Evolutionary conservation across 2,888 invertebrate species (phyloP).

Genomic region (Polietes domitor): DNA sequence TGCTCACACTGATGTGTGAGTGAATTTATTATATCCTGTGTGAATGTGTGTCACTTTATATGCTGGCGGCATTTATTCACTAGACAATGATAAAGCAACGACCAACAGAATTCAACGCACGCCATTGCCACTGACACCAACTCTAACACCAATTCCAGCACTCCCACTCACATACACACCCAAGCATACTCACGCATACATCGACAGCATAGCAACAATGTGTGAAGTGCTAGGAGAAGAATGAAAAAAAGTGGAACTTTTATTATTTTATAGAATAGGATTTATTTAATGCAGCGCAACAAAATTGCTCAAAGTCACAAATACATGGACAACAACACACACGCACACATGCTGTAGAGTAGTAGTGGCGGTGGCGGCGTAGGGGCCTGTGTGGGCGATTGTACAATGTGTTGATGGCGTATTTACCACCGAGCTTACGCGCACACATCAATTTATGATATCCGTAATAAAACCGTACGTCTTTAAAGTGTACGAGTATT

Average conservation of each 20-base stretch:
- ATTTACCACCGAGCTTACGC: conserved; percentile 43
- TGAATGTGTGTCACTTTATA: conserved; percentile 39
- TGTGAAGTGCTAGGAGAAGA: conserved; percentile 4
- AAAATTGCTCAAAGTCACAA: conserved; percentile 42
- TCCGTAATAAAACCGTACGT: conserved; percentile 56
- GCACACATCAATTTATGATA: conserved; percentile 54
- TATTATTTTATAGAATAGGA: conserved; percentile 27
- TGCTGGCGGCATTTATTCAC: conserved; percentile 49
- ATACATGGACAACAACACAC: conserved; percentile 15
- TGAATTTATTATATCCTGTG: background rate
- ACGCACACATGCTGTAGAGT: background rate
- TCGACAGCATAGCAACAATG: conserved; percentile 28
- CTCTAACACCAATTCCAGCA: conserved; percentile 9
- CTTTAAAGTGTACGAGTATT: conserved; percentile 29
- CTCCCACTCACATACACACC: background rate
- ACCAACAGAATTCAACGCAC: conserved; percentile 32
- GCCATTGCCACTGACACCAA: conserved; percentile 18
- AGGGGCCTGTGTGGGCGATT: background rate
- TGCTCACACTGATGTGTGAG: background rate
- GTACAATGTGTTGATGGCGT: conserved; percentile 29
- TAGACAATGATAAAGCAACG: conserved; percentile 53
- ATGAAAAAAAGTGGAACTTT: conserved; percentile 19
- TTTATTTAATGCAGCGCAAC: conserved; percentile 17
- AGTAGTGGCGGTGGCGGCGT: too few relatives aligned
- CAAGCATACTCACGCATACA: background rate